phyloP scores from a whole-genome alignment of 2,113 vertebrate species.

The Percopsis transmontana region DNA sequence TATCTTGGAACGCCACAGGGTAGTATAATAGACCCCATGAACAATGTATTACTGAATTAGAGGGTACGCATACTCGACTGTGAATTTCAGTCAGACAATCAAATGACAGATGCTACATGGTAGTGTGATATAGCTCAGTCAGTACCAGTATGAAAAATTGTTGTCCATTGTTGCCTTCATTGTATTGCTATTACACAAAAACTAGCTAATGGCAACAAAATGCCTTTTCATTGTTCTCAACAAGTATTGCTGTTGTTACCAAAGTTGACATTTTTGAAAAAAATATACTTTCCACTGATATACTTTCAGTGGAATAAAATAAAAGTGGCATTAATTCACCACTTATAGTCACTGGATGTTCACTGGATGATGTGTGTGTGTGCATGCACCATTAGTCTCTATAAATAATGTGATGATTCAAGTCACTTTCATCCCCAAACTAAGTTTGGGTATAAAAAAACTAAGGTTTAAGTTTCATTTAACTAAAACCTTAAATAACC shows the following conservation, averaged over 20 bases:
- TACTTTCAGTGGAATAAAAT: not conserved
- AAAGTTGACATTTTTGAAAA: no score
- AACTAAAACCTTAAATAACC: conserved; percentile 43
- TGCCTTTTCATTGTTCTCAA: no score
- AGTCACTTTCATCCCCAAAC: conserved; percentile 10
- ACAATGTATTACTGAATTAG: not conserved
- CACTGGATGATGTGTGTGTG: conserved; percentile 11
- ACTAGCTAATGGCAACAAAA: no score
- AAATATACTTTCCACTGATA: no score
- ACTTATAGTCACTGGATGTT: conserved; percentile 9
- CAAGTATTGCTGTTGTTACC: no score
- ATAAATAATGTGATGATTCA: conserved; percentile 40
- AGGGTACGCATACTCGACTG: not conserved
- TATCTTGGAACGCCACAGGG: not conserved
- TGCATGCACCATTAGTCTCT: conserved; percentile 21
- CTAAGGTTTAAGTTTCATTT: conserved; percentile 36
- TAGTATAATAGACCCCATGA: not conserved
- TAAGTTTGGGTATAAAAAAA: no score
- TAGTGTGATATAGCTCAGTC: not conserved
- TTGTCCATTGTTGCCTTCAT: no score
- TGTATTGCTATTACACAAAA: no score
- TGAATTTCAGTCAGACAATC: not conserved
- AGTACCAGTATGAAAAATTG: not conserved
- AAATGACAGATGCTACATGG: not conserved
- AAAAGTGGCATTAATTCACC: not conserved